phyloP scores from a whole-genome alignment of 2,113 vertebrate genomes.

The Scortum barcoo region DNA sequence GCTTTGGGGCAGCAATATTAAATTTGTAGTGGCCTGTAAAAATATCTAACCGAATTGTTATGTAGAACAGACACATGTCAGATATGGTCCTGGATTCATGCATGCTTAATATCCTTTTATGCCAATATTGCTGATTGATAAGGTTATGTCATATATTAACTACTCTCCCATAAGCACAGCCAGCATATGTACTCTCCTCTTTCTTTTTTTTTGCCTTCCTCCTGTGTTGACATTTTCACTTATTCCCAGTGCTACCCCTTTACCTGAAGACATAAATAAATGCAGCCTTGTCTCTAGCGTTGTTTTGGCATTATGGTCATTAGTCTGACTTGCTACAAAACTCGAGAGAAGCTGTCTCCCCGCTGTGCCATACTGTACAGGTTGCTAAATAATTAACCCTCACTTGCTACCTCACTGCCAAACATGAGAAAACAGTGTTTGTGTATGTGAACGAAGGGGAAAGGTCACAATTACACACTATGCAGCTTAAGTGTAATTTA shows the following conservation, averaged over 20 bases:
- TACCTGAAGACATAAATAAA: constrained; percentile 28
- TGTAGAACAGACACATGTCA: not conserved
- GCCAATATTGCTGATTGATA: not conserved
- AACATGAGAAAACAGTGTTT: constrained; percentile 31
- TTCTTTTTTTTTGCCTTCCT: not conserved
- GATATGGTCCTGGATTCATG: not conserved
- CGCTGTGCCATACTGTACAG: constrained; percentile 20
- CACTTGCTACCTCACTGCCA: constrained; percentile 18
- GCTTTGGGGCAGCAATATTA: constrained; percentile 20
- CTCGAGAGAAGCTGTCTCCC: constrained; percentile 16
- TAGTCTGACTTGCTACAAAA: constrained; percentile 36
- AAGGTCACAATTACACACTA: constrained; percentile 20
- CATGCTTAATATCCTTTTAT: not conserved
- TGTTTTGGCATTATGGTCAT: constrained; percentile 48
- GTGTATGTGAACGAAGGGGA: constrained; percentile 20
- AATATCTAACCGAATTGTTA: not conserved
- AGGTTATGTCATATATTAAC: not conserved
- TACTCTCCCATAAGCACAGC: not conserved
- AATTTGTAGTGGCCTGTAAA: constrained; percentile 3
- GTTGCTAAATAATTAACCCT: constrained; percentile 64
- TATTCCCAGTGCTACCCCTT: not conserved
- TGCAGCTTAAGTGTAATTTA: constrained; percentile 1
- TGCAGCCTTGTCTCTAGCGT: constrained; percentile 5
- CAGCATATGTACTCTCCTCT: not conserved
- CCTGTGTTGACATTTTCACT: constrained; percentile 10